Evolutionary conservation across 1,140 invertebrate genomes (phyloP), one percentile per base, ranked within the genome.

Genomic region (Stratiolaelaps scimitus): DNA sequence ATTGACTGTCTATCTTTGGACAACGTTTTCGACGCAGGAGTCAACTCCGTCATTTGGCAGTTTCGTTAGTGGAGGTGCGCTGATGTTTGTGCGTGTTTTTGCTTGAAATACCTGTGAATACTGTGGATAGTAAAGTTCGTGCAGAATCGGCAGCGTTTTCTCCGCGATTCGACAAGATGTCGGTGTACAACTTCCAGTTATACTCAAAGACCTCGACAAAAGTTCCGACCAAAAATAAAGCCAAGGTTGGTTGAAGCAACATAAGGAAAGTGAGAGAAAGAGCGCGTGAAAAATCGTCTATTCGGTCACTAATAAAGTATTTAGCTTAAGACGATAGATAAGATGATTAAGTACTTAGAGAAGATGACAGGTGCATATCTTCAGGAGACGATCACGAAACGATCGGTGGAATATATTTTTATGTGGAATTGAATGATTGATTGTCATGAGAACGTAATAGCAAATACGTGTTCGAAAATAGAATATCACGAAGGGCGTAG

Each of bases 171-270:
- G 20, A 4, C 15, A 48, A 19, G 15, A 48, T 48, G 47, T 48
- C 47, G 47, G 15, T 48, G 47, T 48, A 48, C 47, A 48, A 48
- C 47, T 48, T 48, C 47, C 20, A 48, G 28, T 15, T 48, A 48
- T 48, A 48, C 47, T 48, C 47, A 4, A 15, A 19, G 4, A 48
- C 47, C 19, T 7, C 47, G 15, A 48, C 47, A 19, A 15, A 48
- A 28, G 5, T 48, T 48, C 19, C 7, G 15, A 48, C 15, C 28
- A n/a, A n/a, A n/a, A n/a, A n/a, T n/a, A n/a, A n/a, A n/a, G 47
- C 28, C 47, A 48, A 48, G 47, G 47, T 48, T 48, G 5, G 47
- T 48, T 28, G 15, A 48, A 19, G 19, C 47, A 4, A 48, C 15
- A 5, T 19, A 7, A 7, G 20, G 47, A 48, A 19, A 45, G 13